Evolutionary conservation across 2,113 vertebrate species (phyloP).

Genomic region (Podarcis muralis): DNA sequence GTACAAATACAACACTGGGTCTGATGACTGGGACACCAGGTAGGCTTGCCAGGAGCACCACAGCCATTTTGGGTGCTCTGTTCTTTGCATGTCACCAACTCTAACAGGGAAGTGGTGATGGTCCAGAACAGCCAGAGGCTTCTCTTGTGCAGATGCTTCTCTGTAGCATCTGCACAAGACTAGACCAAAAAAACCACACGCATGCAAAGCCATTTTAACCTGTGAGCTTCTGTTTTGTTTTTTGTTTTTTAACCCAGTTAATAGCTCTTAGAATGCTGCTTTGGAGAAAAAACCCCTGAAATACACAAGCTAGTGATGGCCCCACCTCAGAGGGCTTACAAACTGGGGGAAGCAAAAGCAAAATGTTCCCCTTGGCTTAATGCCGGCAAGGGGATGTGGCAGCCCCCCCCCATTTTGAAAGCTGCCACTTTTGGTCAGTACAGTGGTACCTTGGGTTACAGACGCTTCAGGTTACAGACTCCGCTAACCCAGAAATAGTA

Average conservation of each 20-base stretch:
- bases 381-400: no score
- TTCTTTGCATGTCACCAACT: neutral
- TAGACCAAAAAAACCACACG: neutral
- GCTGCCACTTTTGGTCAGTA: no score
- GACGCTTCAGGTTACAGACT: no score
- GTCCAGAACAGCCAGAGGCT: neutral
- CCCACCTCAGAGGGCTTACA: neutral
- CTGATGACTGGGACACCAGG: conserved; percentile 96
- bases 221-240: neutral
- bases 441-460: no score
- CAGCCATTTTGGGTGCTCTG: neutral
- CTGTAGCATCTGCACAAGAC: neutral
- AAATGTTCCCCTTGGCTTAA: neutral
- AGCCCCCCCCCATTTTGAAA: no score
- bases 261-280: neutral
- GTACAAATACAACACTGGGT: conserved; percentile 95
- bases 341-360: neutral
- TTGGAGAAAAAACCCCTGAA: neutral
- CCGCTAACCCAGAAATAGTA: no score
- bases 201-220: no score
- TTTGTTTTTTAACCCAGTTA: neutral
- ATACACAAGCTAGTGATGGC: neutral
- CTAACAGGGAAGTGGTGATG: neutral
- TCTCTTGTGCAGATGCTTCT: neutral
- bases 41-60: conserved; percentile 52